Conservation (phyloP, 2,113 vertebrate genomes). For the Pollachius pollachius region DNA sequence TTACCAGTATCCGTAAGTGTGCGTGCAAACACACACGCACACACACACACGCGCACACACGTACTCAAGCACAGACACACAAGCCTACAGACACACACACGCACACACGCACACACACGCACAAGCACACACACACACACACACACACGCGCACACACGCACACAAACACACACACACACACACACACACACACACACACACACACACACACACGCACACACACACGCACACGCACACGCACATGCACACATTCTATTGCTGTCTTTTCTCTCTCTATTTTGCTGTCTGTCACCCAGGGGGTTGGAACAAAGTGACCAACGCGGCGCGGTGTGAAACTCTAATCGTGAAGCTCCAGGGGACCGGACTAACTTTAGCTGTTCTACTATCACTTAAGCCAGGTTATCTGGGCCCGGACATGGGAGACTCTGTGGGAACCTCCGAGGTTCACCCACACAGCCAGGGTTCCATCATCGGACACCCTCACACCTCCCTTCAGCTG, state of each 20-base stretch:
- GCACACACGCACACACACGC: background rate
- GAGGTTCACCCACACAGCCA: conserved; percentile 24
- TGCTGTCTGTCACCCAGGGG: background rate
- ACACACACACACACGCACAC: background rate
- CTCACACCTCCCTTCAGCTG: conserved; percentile 32
- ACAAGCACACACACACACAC: background rate
- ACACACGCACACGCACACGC: background rate
- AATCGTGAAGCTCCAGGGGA: conserved; percentile 46
- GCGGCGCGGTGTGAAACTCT: conserved; percentile 46
- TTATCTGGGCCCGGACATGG: conserved; percentile 49
- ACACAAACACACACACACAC: background rate
- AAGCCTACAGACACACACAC: background rate
- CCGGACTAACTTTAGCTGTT: conserved; percentile 64
- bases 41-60: background rate
- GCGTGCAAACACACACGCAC: background rate
- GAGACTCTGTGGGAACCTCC: conserved; percentile 31
- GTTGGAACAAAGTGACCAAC: background rate
- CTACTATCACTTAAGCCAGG: conserved; percentile 42
- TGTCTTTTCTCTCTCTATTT: background rate
- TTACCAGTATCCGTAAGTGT: too few species aligned
- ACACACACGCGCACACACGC: background rate
- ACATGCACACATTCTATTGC: background rate
- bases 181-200: background rate
- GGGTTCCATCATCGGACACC: conserved; percentile 64
- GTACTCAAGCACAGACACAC: background rate